Conservation (phyloP, 1,140 invertebrate species). For the Cydia amplana region DNA sequence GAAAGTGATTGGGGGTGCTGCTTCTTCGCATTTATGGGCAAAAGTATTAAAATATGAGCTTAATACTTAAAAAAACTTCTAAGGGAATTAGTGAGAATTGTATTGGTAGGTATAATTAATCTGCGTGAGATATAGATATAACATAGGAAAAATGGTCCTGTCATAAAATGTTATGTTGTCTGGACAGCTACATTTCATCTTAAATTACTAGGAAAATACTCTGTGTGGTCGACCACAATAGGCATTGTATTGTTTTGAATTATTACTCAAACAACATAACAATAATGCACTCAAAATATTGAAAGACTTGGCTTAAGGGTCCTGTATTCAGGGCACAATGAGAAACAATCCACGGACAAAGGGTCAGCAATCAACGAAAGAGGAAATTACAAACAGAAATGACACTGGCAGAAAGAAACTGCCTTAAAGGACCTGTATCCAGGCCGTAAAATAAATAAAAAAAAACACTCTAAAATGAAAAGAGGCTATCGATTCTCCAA, state of each 20-base stretch:
- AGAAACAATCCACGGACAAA: background rate
- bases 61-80: too few relatives aligned
- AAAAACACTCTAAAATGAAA: slow-evolving; percentile 2
- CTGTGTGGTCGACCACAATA: slow-evolving; percentile 3
- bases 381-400: background rate
- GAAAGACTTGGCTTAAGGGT: background rate
- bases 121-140: too few relatives aligned
- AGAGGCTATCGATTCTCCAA: background rate
- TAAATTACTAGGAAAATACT: background rate
- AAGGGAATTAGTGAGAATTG: background rate
- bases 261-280: slow-evolving; percentile 5
- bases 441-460: background rate
- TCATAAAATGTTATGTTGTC: background rate
- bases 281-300: slow-evolving; percentile 15
- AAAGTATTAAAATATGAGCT: too few relatives aligned
- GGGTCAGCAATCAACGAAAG: background rate
- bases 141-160: background rate
- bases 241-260: slow-evolving; percentile 7
- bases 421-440: background rate
- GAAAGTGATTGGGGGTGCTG: too few relatives aligned
- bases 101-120: too few relatives aligned
- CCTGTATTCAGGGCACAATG: background rate
- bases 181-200: background rate
- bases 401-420: background rate
- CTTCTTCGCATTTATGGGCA: too few relatives aligned